Evolutionary conservation across 2,888 invertebrate species (phyloP), one percentile per base, ranked within the genome.

Genomic region (Pycnomerus fuliginosus): DNA sequence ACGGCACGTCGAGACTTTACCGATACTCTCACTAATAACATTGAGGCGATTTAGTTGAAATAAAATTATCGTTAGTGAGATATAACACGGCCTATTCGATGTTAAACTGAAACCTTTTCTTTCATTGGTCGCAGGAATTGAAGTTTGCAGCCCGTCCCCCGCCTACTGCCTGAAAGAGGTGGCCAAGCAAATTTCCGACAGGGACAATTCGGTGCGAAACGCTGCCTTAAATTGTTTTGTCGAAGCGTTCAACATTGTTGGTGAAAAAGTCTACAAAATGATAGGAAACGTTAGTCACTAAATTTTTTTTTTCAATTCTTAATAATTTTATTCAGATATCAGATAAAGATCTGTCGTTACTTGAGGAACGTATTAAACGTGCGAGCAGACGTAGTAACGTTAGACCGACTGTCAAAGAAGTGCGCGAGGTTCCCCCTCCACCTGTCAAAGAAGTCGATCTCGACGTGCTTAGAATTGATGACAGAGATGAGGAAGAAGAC

Each of bases 321-420:
- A 8, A 7, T 25, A 7, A 1, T 13, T 14, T 22, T 30, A 20
- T 17, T n/a, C n/a, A n/a, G n/a, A n/a, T n/a, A n/a, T 90, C 87
- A 1, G 96, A 97, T 68, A 98, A 99, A 73, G 98, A 98, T 67
- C 80, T 90, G 64, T 91, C 93, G 0, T 78, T 97, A 58, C 74
- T 99, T 31, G 97, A 98, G 64, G 98, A 99, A 73, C 82, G 98
- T 30, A 96, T 99, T 42, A 97, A 97, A 69, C 81, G 98, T 15
- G 87, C 92, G 1, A 82, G 84, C 46, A 87, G 88, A n/a, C n/a
- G n/a, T n/a, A n/a, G n/a, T n/a, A n/a, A n/a, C n/a, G n/a, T n/a
- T n/a, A n/a, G n/a, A n/a, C n/a, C n/a, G n/a, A n/a, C n/a, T n/a
- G n/a, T n/a, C n/a, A n/a, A n/a, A n/a, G n/a, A n/a, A n/a, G n/a